These are phyloP conservation scores for Leucopsar rothschildi DNA, from an alignment of 2,113 vertebrate species.

Conservation along the genomic window DNA sequence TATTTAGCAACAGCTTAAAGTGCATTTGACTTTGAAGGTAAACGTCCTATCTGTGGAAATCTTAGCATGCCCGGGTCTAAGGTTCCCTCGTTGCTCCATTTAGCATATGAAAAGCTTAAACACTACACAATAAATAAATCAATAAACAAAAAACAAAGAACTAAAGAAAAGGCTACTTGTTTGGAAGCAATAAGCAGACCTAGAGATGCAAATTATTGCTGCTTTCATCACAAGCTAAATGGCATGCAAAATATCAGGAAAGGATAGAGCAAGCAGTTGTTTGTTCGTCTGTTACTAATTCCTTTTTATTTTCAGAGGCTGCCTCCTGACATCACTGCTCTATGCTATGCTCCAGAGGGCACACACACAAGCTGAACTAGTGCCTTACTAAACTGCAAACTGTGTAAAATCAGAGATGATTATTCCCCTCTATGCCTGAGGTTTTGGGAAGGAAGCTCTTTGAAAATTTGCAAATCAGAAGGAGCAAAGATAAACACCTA, in stretches of 20 bases:
- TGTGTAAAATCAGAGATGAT: background rate
- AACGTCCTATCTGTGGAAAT: background rate
- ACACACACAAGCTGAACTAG: background rate
- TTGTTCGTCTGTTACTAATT: conserved; percentile 23
- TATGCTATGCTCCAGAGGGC: background rate
- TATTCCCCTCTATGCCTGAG: background rate
- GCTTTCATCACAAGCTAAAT: conserved; percentile 62
- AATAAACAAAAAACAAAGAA: background rate
- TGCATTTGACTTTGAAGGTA: conserved; percentile 7
- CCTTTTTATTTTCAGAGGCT: conserved; percentile 12
- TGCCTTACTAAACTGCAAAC: conserved; percentile 1
- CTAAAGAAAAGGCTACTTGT: conserved; percentile 23
- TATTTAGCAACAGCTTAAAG: background rate
- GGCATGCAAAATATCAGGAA: conserved; percentile 63
- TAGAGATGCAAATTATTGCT: conserved; percentile 63
- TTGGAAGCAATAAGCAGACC: conserved; percentile 53
- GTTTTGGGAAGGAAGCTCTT: background rate
- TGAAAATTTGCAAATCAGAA: background rate
- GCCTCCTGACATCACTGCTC: background rate
- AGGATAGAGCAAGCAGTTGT: conserved; percentile 70
- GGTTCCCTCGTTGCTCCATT: conserved; percentile 2
- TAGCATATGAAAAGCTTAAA: conserved; percentile 32
- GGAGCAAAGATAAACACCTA: background rate
- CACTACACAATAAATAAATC: background rate
- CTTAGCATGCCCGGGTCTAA: background rate